Evolutionary conservation across 1,140 invertebrate species (phyloP).

Genomic region (Zaprionus taronus): DNA sequence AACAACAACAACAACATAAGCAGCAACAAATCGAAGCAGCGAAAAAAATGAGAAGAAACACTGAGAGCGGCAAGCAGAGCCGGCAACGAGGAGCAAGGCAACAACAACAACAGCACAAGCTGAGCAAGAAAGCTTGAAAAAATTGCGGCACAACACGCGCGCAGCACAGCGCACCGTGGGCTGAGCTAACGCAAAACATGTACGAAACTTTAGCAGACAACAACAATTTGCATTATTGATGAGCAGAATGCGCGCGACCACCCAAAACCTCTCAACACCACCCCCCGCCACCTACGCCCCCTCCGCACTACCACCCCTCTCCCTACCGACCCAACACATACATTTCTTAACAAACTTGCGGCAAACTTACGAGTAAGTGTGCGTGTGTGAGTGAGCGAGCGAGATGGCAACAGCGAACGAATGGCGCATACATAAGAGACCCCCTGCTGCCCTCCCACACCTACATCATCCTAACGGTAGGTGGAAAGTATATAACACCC

Average conservation of each 20-base stretch:
- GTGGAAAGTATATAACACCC: conserved; percentile 74
- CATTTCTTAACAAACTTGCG: conserved; percentile 77
- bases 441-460: neutral
- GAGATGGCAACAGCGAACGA: conserved; percentile 19
- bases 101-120: conserved; percentile 54
- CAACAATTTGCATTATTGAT: conserved; percentile 83
- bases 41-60: conserved; percentile 82
- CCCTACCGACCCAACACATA: conserved; percentile 13
- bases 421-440: conserved; percentile 33
- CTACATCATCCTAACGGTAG: neutral
- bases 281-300: neutral
- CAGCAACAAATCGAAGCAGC: conserved; percentile 60
- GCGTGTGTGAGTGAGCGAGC: conserved; percentile 26
- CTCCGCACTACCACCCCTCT: conserved; percentile 11
- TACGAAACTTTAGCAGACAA: conserved; percentile 64
- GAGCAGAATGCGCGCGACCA: conserved; percentile 41
- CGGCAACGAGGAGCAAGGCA: conserved; percentile 42
- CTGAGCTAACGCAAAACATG: conserved; percentile 37
- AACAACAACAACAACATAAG: conserved; percentile 50
- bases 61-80: conserved; percentile 65
- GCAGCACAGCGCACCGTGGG: conserved; percentile 57
- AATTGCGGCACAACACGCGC: conserved; percentile 77
- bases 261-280: conserved; percentile 12
- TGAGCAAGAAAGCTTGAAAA: conserved; percentile 72
- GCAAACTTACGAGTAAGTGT: conserved; percentile 51